Percentiles rank a stretch among this genome's conserved stretches.
phyloP scores from a whole-genome alignment of 2,797 vertebrate species.

The Paramormyrops hopkinsi region DNA sequence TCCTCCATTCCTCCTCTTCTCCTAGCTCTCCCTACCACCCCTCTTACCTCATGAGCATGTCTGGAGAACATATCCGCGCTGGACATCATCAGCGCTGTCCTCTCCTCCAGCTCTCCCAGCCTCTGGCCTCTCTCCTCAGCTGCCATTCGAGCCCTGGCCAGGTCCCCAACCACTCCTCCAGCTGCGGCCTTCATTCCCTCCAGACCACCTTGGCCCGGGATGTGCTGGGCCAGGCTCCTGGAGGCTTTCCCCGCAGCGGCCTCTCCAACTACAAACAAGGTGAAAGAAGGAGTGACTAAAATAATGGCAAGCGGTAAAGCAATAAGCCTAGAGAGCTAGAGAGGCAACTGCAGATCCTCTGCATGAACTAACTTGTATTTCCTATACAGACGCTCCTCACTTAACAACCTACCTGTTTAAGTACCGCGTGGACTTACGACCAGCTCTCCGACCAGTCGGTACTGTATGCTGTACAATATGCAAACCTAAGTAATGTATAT shows the following conservation, averaged over 20 bases:
- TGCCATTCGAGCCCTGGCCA: constrained; percentile 63
- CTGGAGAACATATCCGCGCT: constrained; percentile 72
- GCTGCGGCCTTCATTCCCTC: constrained; percentile 66
- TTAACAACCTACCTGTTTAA: not conserved
- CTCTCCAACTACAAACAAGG: constrained; percentile 58
- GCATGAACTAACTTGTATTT: not conserved
- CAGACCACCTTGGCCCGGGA: constrained; percentile 62
- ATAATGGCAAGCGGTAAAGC: not conserved
- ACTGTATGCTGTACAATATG: not conserved
- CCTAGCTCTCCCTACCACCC: not conserved
- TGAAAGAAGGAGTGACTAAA: not conserved
- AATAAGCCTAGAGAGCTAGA: not conserved
- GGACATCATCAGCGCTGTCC: constrained; percentile 71
- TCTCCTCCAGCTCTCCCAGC: constrained; percentile 72
- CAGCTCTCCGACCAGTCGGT: not conserved
- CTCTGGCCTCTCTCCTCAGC: constrained; percentile 72
- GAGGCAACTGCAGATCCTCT: not conserved
- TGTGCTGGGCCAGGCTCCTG: constrained; percentile 69
- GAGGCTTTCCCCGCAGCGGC: constrained; percentile 70
- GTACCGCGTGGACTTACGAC: not conserved
- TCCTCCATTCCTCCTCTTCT: not conserved
- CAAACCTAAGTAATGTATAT: not conserved
- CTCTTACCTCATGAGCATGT: constrained; percentile 68
- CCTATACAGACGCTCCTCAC: not conserved
- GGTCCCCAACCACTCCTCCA: constrained; percentile 63